Evolutionary conservation across 2,113 vertebrate genomes (phyloP).

Genomic region (Xenopus tropicalis): DNA sequence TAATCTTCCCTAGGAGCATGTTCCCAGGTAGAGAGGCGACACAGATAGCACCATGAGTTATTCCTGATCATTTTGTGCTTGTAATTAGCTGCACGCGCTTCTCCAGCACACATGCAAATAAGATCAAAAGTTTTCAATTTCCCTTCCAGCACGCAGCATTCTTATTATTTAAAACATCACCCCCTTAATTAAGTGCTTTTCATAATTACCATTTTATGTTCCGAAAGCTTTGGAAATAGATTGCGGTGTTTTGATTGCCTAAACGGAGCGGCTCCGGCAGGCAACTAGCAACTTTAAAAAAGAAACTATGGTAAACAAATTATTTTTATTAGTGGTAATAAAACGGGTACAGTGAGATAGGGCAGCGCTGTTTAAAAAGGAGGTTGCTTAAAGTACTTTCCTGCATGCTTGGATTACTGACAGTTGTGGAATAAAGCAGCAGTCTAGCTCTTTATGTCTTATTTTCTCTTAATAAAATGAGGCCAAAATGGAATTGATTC

Average conservation of each 20-base stretch:
- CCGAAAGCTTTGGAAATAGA: slow-evolving; percentile 33
- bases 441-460: too few species aligned
- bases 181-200: slow-evolving; percentile 42
- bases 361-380: background rate
- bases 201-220: slow-evolving; percentile 44
- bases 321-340: background rate
- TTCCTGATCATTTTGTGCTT: slow-evolving; percentile 21
- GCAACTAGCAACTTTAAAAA: background rate
- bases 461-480: too few species aligned
- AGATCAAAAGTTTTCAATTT: slow-evolving; percentile 30
- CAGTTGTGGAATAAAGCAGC: too few species aligned
- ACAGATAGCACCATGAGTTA: slow-evolving; percentile 24
- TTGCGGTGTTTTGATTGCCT: slow-evolving; percentile 37
- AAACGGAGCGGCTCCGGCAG: slow-evolving; percentile 18
- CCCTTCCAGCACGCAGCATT: slow-evolving; percentile 32
- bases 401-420: too few species aligned
- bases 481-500: too few species aligned
- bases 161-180: slow-evolving; percentile 43
- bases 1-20: background rate
- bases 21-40: background rate
- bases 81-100: slow-evolving; percentile 33
- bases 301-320: background rate
- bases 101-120: slow-evolving; percentile 32
- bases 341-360: background rate
- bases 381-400: too few species aligned